Conservation (phyloP, 2,797 vertebrate species). For the Tokudaia tokunoshimensis region DNA sequence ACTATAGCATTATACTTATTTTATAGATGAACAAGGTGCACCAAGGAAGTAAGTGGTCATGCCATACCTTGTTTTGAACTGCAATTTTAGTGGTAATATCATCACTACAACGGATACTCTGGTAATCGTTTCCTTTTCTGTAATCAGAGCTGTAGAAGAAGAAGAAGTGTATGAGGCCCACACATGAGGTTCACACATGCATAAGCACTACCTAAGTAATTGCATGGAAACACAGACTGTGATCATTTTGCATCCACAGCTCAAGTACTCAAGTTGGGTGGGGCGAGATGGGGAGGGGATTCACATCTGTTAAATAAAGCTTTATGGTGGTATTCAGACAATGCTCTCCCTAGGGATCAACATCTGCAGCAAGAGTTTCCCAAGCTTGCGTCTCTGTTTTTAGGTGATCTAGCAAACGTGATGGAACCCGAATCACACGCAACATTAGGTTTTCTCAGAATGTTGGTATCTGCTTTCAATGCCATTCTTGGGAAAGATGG, state of each 20-base stretch:
- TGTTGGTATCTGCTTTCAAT: background rate
- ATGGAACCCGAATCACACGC: background rate
- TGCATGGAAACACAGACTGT: background rate
- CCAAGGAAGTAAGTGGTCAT: background rate
- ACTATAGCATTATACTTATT: background rate
- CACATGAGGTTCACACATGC: background rate
- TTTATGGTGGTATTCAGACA: background rate
- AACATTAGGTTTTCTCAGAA: conserved; percentile 31
- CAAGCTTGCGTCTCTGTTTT: background rate
- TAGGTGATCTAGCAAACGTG: background rate
- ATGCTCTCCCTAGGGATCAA: background rate
- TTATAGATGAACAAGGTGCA: background rate
- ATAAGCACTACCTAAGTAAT: background rate
- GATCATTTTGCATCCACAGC: background rate
- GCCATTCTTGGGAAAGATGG: background rate
- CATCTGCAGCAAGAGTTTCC: background rate
- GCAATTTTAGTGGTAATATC: background rate
- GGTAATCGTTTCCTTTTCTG: background rate
- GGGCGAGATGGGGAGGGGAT: background rate
- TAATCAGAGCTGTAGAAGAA: background rate
- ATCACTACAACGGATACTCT: background rate
- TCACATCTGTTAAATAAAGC: background rate
- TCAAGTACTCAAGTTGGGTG: background rate
- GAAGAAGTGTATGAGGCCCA: background rate
- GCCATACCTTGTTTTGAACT: background rate